A percentile compares a stretch with the other conserved stretches of the same genome.
Evolutionary conservation across 2,888 invertebrate species (phyloP).

Genomic region (Stenurella melanura): DNA sequence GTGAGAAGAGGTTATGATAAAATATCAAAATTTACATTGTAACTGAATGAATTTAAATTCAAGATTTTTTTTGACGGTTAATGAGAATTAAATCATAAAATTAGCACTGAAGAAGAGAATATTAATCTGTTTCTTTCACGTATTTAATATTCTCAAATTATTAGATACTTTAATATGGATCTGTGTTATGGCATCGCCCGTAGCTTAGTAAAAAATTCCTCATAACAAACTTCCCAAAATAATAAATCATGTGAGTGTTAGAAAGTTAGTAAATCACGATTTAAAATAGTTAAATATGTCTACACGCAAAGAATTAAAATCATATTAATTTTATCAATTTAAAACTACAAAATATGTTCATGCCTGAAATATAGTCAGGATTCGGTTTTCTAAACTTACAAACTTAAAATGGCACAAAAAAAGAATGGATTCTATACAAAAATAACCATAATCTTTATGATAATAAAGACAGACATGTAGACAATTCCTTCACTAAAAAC

Average conservation of each 20-base stretch:
- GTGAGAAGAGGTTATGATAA: too few relatives aligned
- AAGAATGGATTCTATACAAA: too few relatives aligned
- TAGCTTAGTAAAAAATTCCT: not conserved
- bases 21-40: too few relatives aligned
- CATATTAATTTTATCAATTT: not conserved
- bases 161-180: not conserved
- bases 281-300: not conserved
- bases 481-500: too few relatives aligned
- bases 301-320: not conserved
- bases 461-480: too few relatives aligned
- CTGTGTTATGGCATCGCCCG: not conserved
- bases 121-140: not conserved
- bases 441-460: too few relatives aligned
- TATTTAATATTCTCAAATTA: not conserved
- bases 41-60: too few relatives aligned
- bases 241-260: not conserved
- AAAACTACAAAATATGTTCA: not conserved
- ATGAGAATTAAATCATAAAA: too few relatives aligned
- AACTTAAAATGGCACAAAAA: too few relatives aligned
- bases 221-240: not conserved
- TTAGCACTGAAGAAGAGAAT: not conserved
- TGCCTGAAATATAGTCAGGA: not conserved
- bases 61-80: too few relatives aligned
- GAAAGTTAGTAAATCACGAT: conserved; percentile 2
- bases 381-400: too few relatives aligned